phyloP scores from a whole-genome alignment of 2,797 vertebrate genomes.

The Pristis pectinata region DNA sequence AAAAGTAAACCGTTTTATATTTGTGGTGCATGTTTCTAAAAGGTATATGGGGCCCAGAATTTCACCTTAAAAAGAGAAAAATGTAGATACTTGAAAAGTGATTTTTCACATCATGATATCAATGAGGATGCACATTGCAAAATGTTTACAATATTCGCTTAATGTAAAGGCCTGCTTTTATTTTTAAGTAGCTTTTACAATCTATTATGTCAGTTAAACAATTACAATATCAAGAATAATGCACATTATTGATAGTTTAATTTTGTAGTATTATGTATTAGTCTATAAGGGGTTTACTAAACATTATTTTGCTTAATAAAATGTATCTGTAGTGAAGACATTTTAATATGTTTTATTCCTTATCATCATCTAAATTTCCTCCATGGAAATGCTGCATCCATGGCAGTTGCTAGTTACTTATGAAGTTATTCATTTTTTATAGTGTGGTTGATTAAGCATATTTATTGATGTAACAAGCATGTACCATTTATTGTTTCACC shows the following conservation, averaged over 20 bases:
- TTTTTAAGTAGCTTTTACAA: neutral
- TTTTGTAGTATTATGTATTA: neutral
- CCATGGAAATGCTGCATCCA: neutral
- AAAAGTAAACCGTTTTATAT: neutral
- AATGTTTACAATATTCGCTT: constrained; percentile 32
- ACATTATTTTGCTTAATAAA: constrained; percentile 3
- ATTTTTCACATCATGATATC: neutral
- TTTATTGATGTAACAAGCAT: neutral
- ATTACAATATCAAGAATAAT: neutral
- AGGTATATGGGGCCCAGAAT: constrained; percentile 1
- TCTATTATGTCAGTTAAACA: neutral
- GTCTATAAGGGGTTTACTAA: neutral
- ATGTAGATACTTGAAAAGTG: constrained; percentile 21
- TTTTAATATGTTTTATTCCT: constrained; percentile 12
- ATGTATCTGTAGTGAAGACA: neutral
- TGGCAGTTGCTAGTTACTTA: neutral
- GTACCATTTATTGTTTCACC: neutral
- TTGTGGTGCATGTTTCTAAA: neutral
- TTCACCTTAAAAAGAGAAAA: neutral
- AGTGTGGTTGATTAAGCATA: neutral
- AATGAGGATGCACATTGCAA: constrained; percentile 21
- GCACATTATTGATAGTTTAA: neutral
- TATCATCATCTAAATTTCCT: neutral
- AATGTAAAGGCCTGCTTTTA: constrained; percentile 7
- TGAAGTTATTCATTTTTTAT: neutral